Evolutionary conservation across 2,113 vertebrate species (phyloP).

Genomic region (Tringa solitaria): DNA sequence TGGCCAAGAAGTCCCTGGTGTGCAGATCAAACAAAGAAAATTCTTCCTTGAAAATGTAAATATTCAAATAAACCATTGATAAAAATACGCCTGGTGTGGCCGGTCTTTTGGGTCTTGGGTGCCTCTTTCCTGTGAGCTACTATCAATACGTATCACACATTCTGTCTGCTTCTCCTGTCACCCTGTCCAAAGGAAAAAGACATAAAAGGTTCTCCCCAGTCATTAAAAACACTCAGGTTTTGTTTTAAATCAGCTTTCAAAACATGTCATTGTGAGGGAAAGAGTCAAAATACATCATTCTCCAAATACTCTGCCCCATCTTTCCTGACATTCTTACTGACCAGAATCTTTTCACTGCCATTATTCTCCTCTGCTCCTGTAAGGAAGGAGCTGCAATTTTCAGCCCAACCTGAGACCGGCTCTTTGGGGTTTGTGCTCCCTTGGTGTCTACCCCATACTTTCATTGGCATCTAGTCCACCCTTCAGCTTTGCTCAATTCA

Average conservation of each 20-base stretch:
- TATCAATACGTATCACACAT: background rate
- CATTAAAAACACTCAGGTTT: background rate
- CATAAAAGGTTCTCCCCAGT: background rate
- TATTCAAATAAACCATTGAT: slow-evolving; percentile 38
- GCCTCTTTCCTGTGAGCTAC: background rate
- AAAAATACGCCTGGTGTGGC: background rate
- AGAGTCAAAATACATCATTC: background rate
- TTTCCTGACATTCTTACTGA: slow-evolving; percentile 10
- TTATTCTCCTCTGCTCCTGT: background rate
- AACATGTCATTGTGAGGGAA: slow-evolving; percentile 5
- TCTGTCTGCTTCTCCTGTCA: background rate
- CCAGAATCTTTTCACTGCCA: background rate
- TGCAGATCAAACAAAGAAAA: slow-evolving; percentile 24
- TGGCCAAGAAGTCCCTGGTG: slow-evolving; percentile 1
- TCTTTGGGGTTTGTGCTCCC: background rate
- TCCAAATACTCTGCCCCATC: background rate
- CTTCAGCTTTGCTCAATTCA: background rate
- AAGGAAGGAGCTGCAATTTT: background rate
- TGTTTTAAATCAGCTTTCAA: slow-evolving; percentile 25
- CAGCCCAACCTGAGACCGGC: fast-evolving
- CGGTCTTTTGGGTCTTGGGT: background rate
- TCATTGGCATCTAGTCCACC: fast-evolving
- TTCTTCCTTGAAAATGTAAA: slow-evolving; percentile 14
- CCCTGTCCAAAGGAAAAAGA: background rate
- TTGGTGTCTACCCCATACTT: fast-evolving